phyloP scores from a whole-genome alignment of 2,113 vertebrate species.

The Amia ocellicauda region DNA sequence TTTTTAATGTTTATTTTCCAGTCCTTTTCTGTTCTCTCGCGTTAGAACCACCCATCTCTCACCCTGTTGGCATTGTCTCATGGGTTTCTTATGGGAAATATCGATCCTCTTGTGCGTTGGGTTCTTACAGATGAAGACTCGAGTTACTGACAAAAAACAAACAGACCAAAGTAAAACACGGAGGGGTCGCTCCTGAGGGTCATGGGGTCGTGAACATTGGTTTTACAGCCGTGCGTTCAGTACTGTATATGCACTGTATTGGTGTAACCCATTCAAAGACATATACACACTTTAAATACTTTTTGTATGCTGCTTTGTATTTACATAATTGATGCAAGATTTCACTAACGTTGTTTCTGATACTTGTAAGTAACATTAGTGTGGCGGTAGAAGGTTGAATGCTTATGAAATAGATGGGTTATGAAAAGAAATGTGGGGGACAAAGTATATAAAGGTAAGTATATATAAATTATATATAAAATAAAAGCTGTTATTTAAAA shows the following conservation, averaged over 20 bases:
- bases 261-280: conserved; percentile 3
- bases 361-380: conserved; percentile 11
- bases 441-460: conserved; percentile 21
- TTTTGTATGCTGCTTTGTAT: conserved; percentile 63
- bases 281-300: conserved; percentile 32
- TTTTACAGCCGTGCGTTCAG: conserved; percentile 5
- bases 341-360: conserved; percentile 35
- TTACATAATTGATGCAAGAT: conserved; percentile 59
- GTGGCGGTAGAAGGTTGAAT: conserved; percentile 3
- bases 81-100: not conserved
- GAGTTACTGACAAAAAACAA: conserved; percentile 2
- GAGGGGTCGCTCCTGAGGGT: no score
- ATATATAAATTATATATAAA: conserved; percentile 9
- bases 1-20: conserved; percentile 13
- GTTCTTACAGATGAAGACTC: conserved; percentile 1
- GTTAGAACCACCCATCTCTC: not conserved
- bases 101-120: not conserved
- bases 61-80: not conserved
- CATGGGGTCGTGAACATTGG: not conserved
- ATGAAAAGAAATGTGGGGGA: conserved; percentile 6
- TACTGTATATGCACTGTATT: conserved; percentile 12
- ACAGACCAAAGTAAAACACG: conserved; percentile 18
- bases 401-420: conserved; percentile 7
- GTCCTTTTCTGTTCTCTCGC: not conserved
- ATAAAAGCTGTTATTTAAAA: conserved; percentile 26